phyloP scores from a whole-genome alignment of 2,888 invertebrate genomes.

The Rhagonycha lutea region DNA sequence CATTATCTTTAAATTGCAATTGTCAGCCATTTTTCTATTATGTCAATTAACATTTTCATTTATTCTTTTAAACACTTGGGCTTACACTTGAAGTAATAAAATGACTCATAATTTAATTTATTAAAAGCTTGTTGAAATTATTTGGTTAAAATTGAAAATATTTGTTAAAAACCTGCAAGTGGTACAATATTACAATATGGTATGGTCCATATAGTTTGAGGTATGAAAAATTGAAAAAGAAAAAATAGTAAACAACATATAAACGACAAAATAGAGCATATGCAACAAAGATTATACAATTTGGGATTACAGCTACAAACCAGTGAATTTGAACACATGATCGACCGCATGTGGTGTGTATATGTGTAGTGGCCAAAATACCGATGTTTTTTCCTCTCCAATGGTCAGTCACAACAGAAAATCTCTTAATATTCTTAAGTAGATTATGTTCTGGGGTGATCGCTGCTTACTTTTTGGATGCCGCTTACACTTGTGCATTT shows the following conservation, averaged over 20 bases:
- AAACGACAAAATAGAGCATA: slow-evolving; percentile 2
- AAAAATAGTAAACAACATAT: not conserved
- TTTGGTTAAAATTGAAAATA: not conserved
- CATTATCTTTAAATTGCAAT: not conserved
- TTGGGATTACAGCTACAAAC: slow-evolving; percentile 20
- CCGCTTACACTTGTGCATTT: slow-evolving; percentile 38
- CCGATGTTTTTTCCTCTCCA: slow-evolving; percentile 51
- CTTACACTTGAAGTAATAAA: not conserved
- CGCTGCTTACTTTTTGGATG: slow-evolving; percentile 34
- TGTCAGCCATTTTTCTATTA: not conserved
- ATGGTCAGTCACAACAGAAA: slow-evolving; percentile 50
- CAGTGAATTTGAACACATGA: slow-evolving; percentile 28
- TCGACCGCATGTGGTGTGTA: slow-evolving; percentile 34
- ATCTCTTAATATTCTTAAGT: slow-evolving; percentile 53
- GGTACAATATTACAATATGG: not conserved
- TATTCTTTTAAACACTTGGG: not conserved
- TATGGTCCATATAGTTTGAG: not conserved
- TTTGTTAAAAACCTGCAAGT: not conserved
- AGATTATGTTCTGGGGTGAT: slow-evolving; percentile 50
- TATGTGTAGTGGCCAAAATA: slow-evolving; percentile 44
- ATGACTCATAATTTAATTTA: not conserved
- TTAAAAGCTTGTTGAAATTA: not conserved
- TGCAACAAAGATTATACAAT: slow-evolving; percentile 11
- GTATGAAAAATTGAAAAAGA: not conserved
- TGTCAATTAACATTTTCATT: not conserved